phyloP scores from a whole-genome alignment of 2,113 vertebrate genomes.

The Gnathonemus longibarbis region DNA sequence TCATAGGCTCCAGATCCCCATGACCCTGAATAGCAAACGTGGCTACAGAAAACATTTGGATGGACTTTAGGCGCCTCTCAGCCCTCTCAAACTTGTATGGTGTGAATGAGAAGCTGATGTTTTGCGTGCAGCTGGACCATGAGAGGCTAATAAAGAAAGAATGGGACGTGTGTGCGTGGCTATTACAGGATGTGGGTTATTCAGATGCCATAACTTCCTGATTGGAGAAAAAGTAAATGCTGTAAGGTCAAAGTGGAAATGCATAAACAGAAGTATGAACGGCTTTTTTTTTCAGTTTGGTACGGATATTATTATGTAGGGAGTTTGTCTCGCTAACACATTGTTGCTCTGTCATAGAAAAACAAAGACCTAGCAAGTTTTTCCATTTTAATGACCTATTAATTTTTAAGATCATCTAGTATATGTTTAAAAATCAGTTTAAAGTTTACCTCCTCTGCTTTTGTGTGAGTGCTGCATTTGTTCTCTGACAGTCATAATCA shows the following conservation, averaged over 20 bases:
- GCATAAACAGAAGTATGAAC: conserved; percentile 20
- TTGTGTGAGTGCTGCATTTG: too few relatives aligned
- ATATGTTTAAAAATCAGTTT: too few relatives aligned
- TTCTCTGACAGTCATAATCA: too few relatives aligned
- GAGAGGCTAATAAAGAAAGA: background rate
- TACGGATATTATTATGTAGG: too few relatives aligned
- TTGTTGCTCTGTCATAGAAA: too few relatives aligned
- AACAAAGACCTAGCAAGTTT: too few relatives aligned
- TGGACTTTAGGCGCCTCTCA: background rate
- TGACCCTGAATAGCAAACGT: background rate
- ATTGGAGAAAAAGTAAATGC: conserved; percentile 19
- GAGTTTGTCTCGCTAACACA: too few relatives aligned
- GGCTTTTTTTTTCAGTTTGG: background rate
- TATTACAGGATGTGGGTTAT: background rate
- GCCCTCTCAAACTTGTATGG: background rate
- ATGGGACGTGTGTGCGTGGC: background rate
- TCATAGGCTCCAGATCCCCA: background rate
- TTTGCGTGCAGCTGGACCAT: background rate
- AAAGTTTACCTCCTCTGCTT: too few relatives aligned
- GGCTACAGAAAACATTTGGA: background rate
- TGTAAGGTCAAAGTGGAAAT: conserved; percentile 14
- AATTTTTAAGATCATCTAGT: too few relatives aligned
- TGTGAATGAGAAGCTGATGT: background rate
- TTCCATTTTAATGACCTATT: too few relatives aligned
- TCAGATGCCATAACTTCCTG: conserved; percentile 6